Evolutionary conservation across 2,888 invertebrate species (phyloP).

Genomic region (Chaetoderma sp.): DNA sequence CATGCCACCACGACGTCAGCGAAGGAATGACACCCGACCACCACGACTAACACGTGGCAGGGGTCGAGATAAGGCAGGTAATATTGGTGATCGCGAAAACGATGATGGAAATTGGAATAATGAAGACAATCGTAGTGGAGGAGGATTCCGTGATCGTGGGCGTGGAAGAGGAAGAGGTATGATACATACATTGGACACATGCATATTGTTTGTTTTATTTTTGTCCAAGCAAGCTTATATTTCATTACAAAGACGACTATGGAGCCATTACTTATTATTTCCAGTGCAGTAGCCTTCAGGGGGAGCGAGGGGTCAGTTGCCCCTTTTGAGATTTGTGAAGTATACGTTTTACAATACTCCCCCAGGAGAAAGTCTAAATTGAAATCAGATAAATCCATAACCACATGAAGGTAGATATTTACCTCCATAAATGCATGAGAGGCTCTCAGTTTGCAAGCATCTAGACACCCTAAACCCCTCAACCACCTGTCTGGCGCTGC

Average conservation of each 20-base stretch:
- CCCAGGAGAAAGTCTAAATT: too few species aligned
- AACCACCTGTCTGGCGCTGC: too few species aligned
- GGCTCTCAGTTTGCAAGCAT: too few species aligned
- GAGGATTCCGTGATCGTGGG: conserved; percentile 21
- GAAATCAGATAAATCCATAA: too few species aligned
- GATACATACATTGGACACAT: conserved; percentile 44
- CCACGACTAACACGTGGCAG: conserved; percentile 44
- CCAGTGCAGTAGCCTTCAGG: too few species aligned
- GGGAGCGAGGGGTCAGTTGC: too few species aligned
- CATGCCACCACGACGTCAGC: conserved; percentile 43
- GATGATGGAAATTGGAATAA: conserved; percentile 14
- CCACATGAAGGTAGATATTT: too few species aligned
- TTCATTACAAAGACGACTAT: conserved; percentile 10
- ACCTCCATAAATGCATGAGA: too few species aligned
- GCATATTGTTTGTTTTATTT: background rate
- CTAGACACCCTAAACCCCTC: too few species aligned
- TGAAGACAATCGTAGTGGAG: conserved; percentile 4
- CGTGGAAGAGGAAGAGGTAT: conserved; percentile 32
- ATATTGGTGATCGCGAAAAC: background rate
- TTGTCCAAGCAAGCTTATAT: background rate
- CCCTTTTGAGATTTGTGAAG: too few species aligned
- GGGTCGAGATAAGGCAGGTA: background rate
- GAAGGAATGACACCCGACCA: conserved; percentile 54
- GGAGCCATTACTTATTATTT: too few species aligned
- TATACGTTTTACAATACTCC: too few species aligned